These are phyloP conservation scores for Philypnodon macrostomus DNA, from an alignment of 2,797 vertebrate species.

Conservation along the genomic window DNA sequence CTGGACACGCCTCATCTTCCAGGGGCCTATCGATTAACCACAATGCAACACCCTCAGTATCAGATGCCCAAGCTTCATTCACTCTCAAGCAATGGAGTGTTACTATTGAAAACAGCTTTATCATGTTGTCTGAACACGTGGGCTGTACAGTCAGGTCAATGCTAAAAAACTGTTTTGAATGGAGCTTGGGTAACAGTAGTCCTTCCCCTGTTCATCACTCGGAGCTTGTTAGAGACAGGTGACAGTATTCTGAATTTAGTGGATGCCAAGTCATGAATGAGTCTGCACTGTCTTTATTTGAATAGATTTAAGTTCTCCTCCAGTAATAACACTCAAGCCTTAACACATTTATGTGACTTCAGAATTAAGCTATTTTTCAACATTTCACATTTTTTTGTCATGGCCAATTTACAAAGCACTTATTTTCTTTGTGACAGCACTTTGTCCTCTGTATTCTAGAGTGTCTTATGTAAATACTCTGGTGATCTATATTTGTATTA, in stretches of 20 bases:
- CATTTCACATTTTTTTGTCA: not conserved
- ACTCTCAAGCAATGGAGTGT: constrained; percentile 18
- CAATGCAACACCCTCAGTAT: constrained; percentile 22
- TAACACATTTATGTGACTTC: constrained; percentile 3
- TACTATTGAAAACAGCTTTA: constrained; percentile 11
- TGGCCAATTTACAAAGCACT: not conserved
- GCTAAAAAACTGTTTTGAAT: constrained; percentile 31
- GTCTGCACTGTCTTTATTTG: constrained; percentile 30
- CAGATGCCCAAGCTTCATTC: constrained; percentile 47
- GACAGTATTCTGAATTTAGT: constrained; percentile 7
- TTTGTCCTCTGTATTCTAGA: constrained; percentile 1
- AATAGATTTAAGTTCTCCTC: not conserved
- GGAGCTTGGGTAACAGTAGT: constrained; percentile 33
- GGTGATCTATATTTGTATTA: constrained; percentile 12
- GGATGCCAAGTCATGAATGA: not conserved
- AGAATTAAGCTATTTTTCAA: no score
- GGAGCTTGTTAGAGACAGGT: constrained; percentile 14
- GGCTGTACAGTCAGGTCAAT: constrained; percentile 6
- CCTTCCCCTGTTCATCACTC: constrained; percentile 55
- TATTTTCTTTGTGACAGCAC: constrained; percentile 1
- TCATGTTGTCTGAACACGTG: constrained; percentile 6
- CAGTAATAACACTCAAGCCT: constrained; percentile 10
- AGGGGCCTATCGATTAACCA: constrained; percentile 92
- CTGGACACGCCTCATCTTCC: constrained; percentile 93
- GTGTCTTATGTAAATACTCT: constrained; percentile 8